phyloP scores from a whole-genome alignment of 2,113 vertebrate genomes.

The Malurus alboscapulatus region DNA sequence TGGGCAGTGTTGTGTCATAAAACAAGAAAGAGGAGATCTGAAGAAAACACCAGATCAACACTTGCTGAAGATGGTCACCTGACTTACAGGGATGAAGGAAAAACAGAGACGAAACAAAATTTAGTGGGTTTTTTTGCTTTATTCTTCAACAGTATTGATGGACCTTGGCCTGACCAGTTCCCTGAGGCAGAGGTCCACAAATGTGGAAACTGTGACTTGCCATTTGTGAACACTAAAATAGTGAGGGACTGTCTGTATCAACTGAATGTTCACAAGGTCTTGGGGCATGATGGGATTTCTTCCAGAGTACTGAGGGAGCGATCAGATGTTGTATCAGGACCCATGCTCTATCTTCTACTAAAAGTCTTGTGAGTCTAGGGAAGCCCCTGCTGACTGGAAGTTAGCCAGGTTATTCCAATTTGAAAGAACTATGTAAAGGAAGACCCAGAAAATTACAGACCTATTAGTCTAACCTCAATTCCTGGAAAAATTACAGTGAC shows the following conservation, averaged over 20 bases:
- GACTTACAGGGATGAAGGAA: background rate
- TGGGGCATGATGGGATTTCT: background rate
- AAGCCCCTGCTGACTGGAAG: background rate
- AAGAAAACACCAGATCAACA: background rate
- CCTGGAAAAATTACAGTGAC: background rate
- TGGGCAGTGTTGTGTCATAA: background rate
- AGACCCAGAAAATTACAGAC: background rate
- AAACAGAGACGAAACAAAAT: background rate
- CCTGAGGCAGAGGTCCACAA: background rate
- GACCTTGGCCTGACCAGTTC: background rate
- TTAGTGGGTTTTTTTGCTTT: fast-evolving
- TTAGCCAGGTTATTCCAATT: background rate
- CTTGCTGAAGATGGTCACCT: background rate
- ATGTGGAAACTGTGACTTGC: background rate
- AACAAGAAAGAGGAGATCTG: background rate
- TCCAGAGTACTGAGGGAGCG: background rate
- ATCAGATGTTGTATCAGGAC: background rate
- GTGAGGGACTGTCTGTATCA: background rate
- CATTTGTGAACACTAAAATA: background rate
- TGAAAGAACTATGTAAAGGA: background rate
- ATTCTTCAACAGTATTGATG: background rate
- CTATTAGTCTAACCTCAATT: background rate
- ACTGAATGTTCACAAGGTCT: background rate
- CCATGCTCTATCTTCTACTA: background rate
- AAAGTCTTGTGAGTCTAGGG: background rate